These are phyloP conservation scores for Aulostomus chinensis DNA, from an alignment of 2,797 vertebrate genomes.

Conservation along the genomic window DNA sequence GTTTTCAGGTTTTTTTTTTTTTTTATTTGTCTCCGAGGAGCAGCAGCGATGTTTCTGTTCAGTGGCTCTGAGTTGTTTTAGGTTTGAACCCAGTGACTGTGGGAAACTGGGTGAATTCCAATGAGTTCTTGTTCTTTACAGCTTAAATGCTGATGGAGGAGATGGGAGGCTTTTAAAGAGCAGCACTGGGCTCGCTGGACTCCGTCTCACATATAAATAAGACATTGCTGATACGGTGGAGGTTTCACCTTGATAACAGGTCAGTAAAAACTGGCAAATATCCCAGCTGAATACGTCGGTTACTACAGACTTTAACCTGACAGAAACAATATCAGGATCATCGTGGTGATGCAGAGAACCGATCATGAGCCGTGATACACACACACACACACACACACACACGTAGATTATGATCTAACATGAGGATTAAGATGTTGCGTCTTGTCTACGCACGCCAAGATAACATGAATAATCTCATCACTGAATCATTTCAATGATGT, in stretches of 20 bases:
- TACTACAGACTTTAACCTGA: background rate
- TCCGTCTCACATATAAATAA: too few species aligned
- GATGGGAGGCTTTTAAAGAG: slow-evolving; percentile 16
- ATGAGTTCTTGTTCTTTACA: slow-evolving; percentile 12
- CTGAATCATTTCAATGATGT: too few species aligned
- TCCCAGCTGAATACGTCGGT: background rate
- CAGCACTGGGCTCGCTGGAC: too few species aligned
- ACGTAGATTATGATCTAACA: slow-evolving; percentile 29
- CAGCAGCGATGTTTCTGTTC: slow-evolving; percentile 24
- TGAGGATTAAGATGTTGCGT: slow-evolving; percentile 36
- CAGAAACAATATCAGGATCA: too few species aligned
- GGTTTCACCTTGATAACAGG: too few species aligned
- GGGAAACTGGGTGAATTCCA: slow-evolving; percentile 33
- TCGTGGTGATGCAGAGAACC: too few species aligned
- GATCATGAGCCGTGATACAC: too few species aligned
- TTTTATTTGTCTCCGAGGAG: slow-evolving; percentile 33
- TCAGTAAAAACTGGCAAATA: background rate
- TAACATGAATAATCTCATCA: too few species aligned
- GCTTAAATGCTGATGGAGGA: slow-evolving; percentile 2
- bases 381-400: background rate
- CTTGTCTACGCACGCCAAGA: slow-evolving; percentile 25
- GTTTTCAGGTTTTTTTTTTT: slow-evolving; percentile 7
- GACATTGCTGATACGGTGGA: too few species aligned
- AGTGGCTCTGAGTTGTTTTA: slow-evolving; percentile 13
- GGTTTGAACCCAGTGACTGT: slow-evolving; percentile 45